phyloP scores from a whole-genome alignment of 2,888 invertebrate species.

The Eristalis pertinax region DNA sequence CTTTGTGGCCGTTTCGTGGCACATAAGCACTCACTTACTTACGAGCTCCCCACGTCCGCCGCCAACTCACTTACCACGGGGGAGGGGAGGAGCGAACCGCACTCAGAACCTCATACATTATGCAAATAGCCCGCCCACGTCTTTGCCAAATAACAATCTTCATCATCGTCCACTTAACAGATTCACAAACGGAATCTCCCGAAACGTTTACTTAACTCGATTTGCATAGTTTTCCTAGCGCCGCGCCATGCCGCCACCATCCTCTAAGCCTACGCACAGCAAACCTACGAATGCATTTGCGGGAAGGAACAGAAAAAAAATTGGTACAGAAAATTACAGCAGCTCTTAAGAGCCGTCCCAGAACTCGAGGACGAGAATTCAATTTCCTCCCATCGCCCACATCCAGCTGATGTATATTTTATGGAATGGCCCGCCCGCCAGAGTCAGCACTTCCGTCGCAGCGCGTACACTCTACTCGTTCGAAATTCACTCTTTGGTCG shows the following conservation, averaged over 20 bases:
- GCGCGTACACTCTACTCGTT: not conserved
- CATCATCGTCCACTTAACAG: conserved; percentile 10
- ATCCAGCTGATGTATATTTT: conserved; percentile 44
- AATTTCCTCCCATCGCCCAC: conserved; percentile 20
- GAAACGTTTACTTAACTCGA: conserved; percentile 23
- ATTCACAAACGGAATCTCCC: conserved; percentile 2
- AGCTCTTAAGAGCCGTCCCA: conserved; percentile 18
- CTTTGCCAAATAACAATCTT: not conserved
- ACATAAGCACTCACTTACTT: too few relatives aligned
- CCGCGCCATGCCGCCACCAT: not conserved
- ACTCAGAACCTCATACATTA: not conserved
- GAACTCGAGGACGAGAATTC: conserved; percentile 31
- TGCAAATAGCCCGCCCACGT: not conserved
- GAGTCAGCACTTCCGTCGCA: not conserved
- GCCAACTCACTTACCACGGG: not conserved
- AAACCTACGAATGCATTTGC: conserved; percentile 19
- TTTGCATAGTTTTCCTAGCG: conserved; percentile 38
- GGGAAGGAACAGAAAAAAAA: not conserved
- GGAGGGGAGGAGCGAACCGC: not conserved
- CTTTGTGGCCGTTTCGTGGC: not conserved
- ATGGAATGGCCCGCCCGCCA: conserved; percentile 8
- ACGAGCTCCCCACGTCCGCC: not conserved
- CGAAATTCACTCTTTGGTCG: conserved; percentile 34
- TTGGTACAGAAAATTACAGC: conserved; percentile 11
- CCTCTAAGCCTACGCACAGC: not conserved